Base-by-base conservation (phyloP, 2,113 vertebrate genomes). In the Macroglossus sobrinus region DNA sequence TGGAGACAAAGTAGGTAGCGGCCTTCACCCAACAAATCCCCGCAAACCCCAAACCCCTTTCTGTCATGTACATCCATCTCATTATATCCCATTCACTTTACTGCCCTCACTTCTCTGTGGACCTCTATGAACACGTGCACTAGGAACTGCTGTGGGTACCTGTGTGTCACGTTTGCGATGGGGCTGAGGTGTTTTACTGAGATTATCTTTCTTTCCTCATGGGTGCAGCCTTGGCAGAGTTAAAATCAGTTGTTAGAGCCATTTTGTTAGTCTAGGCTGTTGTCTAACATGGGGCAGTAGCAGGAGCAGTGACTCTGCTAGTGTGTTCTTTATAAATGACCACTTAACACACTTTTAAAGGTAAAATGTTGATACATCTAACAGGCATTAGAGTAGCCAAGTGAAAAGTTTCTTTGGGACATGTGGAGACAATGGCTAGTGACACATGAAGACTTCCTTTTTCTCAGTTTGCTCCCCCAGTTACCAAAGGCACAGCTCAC, bases 101-200 rank as follows among this genome's bases (percentile, higher is more conserved):
- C 0, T 24, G 53, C 71, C 63, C 35, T 47, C 5, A 6, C 63
- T 47, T 40, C 69, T 68, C 47, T 43, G 24, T 66, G 53, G 59
- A 35, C 16, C 19, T n/a, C 33, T 69, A 0, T 10, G 22, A 26
- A 33, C 10, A 4, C 66, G 3, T 47, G 53, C 14, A n/a, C 2
- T 26, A 40, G 47, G 16, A 10, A 45, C 47, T 66, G 43, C 64
- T 75, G 10, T 3, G 50, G 26, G 6, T 30, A 13, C 43, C n/a
- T 0, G 1, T 9, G 5, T 10, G 1, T 14, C 40, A 18, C 33
- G 24, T 4, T 74, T 12, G 33, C 30, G 43, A 45, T 55, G 8
- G 18, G 1, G 28, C 12, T 1, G 40, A 59, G 69, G 11, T 5
- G 1, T 35, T 92, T 74, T 38, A 3, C 57, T 79, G 38, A 26